Conservation (phyloP, 2,113 vertebrate species). For the Petaurus breviceps region DNA sequence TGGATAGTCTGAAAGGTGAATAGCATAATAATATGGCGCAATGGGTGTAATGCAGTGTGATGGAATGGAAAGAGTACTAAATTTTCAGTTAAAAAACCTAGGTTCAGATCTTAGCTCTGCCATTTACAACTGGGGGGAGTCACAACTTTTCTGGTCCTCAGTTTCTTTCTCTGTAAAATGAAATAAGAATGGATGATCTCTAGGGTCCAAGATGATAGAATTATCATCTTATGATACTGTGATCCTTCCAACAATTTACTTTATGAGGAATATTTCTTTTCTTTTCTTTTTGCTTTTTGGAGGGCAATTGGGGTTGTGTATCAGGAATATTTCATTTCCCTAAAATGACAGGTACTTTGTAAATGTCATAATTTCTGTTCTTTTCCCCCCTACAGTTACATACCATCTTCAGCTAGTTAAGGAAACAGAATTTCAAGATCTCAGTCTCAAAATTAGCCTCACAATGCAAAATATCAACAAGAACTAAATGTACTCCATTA, state of each 20-base stretch:
- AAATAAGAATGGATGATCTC: background rate
- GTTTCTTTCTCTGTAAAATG: background rate
- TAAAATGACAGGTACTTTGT: background rate
- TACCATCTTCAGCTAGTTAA: background rate
- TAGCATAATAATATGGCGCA: background rate
- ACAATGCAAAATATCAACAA: background rate
- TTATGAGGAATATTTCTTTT: background rate
- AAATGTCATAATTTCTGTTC: background rate
- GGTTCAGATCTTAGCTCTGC: background rate
- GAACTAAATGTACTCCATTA: fast-evolving
- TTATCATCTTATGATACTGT: background rate
- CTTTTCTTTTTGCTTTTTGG: too few species aligned
- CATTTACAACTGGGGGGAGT: background rate
- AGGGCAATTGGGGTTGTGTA: too few species aligned
- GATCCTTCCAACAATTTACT: background rate
- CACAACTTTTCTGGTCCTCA: background rate
- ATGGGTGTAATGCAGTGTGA: background rate
- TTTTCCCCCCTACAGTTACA: too few species aligned
- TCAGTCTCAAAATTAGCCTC: background rate
- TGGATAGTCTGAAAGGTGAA: background rate
- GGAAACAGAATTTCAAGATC: background rate
- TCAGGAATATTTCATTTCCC: background rate
- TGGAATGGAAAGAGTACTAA: background rate
- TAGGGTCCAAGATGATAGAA: background rate
- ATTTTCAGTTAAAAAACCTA: background rate